Evolutionary conservation across 2,113 vertebrate species (phyloP), one percentile per base, ranked within the genome.

Genomic region (Neogale vison): DNA sequence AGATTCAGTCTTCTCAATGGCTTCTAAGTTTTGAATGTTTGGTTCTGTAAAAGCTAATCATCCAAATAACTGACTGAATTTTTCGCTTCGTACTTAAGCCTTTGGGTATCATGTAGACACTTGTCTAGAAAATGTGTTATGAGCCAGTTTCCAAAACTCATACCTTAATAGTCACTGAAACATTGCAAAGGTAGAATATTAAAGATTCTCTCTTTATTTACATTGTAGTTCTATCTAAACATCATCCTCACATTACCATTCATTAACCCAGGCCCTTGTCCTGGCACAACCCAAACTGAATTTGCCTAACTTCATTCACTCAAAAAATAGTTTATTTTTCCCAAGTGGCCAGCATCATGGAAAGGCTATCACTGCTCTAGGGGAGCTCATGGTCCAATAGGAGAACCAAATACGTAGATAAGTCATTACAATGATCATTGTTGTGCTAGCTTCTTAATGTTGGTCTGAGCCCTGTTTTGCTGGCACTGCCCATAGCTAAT

Each of bases 291-390:
- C 34, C 69, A 96, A 86, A 94, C 20, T n/a, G 11, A 84, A 92
- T 90, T 86, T 86, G 26, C 18, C 52, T 79, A 52, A 39, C 34
- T 88, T 79, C n/a, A 88, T 52, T 86, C 76, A 93, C 31, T 61
- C 71, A 86, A 24, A 61, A 84, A 84, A n/a, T 42, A 77, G 21
- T 90, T 96, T 92, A 63, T 42, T 87, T 96, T 89, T 29, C 34
- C 34, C 69, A 50, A 6, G 23, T 45, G 84, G 26, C 47, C 94
- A 92, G 18, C 50, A 50, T 14, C 36, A 4, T 74, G 6, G 79
- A 63, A 81, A 24, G 81, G 26, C 29, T 57, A n/a, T 17, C 14
- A 45, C 34, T 59, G 12, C 10, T n/a, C 36, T 67, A 45, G 36
- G 77, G 29, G 9, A 59, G 42, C 29, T 50, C 9, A 8, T 18